Conservation (phyloP, 2,888 invertebrate genomes). For the Phragmatobia fuliginosa region DNA sequence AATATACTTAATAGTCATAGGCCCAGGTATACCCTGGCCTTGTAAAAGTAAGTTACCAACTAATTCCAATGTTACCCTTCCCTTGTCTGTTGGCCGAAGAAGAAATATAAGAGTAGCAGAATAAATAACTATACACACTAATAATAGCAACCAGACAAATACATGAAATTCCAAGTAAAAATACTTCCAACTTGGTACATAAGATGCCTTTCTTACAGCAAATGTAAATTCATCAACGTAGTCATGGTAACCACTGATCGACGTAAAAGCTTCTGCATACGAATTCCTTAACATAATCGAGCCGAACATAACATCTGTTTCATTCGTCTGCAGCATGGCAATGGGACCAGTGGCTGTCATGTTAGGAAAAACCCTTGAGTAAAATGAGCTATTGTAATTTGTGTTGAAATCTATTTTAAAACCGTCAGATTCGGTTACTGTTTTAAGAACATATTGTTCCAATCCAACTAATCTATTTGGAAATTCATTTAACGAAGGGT, state of each 20-base stretch:
- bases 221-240: conserved; percentile 29
- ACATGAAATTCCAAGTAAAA: conserved; percentile 43
- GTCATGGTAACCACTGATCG: conserved; percentile 39
- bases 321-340: conserved; percentile 44
- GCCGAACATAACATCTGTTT: conserved; percentile 49
- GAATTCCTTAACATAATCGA: conserved; percentile 38
- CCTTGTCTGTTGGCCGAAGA: conserved; percentile 20
- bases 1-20: conserved; percentile 15
- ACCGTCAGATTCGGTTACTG: conserved; percentile 15
- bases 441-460: conserved; percentile 20
- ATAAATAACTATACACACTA: conserved; percentile 14
- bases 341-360: conserved; percentile 44
- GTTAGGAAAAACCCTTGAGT: conserved; percentile 15
- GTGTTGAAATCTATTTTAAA: conserved; percentile 16
- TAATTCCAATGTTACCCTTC: conserved; percentile 16
- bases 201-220: conserved; percentile 27
- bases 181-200: conserved; percentile 36
- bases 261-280: conserved; percentile 51
- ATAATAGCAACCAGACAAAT: conserved; percentile 29
- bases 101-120: conserved; percentile 18
- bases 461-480: conserved; percentile 16
- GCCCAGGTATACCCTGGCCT: conserved; percentile 15
- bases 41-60: conserved; percentile 21
- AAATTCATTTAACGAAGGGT: conserved; percentile 11
- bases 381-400: not conserved